These are phyloP conservation scores for Erebia ligea DNA, from an alignment of 2,888 invertebrate species.

Conservation along the genomic window DNA sequence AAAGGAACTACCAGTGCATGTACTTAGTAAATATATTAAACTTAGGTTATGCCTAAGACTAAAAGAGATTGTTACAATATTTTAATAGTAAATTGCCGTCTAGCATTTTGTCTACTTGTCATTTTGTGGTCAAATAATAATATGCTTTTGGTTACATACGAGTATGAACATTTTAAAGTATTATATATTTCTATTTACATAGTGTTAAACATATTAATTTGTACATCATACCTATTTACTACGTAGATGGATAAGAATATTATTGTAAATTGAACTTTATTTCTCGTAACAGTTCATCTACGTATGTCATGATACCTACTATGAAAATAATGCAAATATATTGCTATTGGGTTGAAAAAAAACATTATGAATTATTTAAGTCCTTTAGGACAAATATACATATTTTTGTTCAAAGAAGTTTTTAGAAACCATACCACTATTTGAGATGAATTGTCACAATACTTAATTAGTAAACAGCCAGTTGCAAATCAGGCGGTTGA, in stretches of 20 bases:
- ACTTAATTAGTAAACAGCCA: not conserved
- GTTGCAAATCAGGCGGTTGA: no score
- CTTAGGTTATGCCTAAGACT: constrained; percentile 32
- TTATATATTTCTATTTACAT: not conserved
- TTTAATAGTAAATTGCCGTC: constrained; percentile 3
- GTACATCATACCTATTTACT: constrained; percentile 3
- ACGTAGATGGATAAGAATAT: not conserved
- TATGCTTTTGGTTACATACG: not conserved
- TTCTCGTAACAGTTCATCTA: no score
- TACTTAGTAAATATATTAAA: constrained; percentile 51
- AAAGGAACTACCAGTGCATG: constrained; percentile 78
- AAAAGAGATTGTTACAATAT: constrained; percentile 26
- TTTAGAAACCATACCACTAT: not conserved
- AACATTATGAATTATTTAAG: no score
- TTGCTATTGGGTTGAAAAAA: no score
- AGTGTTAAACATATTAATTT: not conserved
- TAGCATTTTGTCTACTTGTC: not conserved
- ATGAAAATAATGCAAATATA: no score
- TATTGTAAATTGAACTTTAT: no score
- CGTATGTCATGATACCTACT: no score
- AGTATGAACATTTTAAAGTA: not conserved
- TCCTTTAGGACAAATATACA: not conserved
- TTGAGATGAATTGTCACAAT: not conserved
- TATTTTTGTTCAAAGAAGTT: not conserved
- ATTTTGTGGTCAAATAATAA: not conserved